These are phyloP conservation scores for Bhutanitis thaidina DNA, from an alignment of 2,888 invertebrate species.

Conservation along the genomic window DNA sequence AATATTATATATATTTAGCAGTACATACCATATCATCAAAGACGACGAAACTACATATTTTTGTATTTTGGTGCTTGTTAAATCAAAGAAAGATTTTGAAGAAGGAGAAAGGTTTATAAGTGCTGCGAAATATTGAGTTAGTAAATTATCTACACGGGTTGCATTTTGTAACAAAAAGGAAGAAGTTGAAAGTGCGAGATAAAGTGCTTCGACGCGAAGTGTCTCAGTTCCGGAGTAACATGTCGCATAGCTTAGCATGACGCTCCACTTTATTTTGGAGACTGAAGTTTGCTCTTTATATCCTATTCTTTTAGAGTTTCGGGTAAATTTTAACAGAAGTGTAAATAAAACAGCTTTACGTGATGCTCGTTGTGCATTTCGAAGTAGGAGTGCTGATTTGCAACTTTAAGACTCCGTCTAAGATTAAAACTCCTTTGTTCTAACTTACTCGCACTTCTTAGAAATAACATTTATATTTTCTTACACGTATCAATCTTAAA, in stretches of 20 bases:
- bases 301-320: slow-evolving; percentile 19
- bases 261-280: slow-evolving; percentile 20
- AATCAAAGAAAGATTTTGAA: neutral
- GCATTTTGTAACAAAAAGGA: slow-evolving; percentile 22
- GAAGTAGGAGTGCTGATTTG: slow-evolving; percentile 12
- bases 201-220: slow-evolving; percentile 22
- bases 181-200: slow-evolving; percentile 21
- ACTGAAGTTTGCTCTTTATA: slow-evolving; percentile 20
- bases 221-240: slow-evolving; percentile 20
- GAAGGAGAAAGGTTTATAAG: slow-evolving; percentile 12
- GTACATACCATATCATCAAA: too few species aligned
- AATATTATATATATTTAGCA: too few species aligned
- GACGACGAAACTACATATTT: too few species aligned
- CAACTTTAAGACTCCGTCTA: slow-evolving; percentile 2
- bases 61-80: too few species aligned
- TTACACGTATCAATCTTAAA: too few species aligned
- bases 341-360: slow-evolving; percentile 19
- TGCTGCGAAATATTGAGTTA: slow-evolving; percentile 21
- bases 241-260: slow-evolving; percentile 22
- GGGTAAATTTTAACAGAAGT: slow-evolving; percentile 18
- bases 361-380: slow-evolving; percentile 14
- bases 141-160: slow-evolving; percentile 22
- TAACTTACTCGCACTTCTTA: neutral
- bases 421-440: slow-evolving; percentile 1
- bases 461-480: too few species aligned